Percentiles rank a stretch among this genome's conserved stretches.
Evolutionary conservation across 2,797 vertebrate species (phyloP).

Genomic region (Tokudaia tokunoshimensis): DNA sequence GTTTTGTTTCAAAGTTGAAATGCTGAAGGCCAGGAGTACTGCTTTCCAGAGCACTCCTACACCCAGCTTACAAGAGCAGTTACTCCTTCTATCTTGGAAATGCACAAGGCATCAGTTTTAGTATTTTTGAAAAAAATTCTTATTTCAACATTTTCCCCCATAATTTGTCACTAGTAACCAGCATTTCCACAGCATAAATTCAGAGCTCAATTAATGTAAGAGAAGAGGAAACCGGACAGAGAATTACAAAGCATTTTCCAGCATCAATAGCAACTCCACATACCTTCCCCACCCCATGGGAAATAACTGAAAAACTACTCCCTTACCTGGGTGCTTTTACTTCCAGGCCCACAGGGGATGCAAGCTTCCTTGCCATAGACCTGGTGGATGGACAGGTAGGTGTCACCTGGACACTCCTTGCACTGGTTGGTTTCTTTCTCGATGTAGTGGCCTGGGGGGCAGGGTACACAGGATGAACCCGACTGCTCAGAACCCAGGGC

Average conservation of each 20-base stretch:
- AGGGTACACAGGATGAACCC: slow-evolving; percentile 95
- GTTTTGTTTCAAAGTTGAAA: background rate
- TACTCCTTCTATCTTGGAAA: background rate
- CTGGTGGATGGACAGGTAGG: slow-evolving; percentile 93
- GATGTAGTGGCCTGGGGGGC: slow-evolving; percentile 95
- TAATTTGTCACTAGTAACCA: background rate
- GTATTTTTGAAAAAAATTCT: slow-evolving; percentile 35
- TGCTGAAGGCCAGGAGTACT: background rate
- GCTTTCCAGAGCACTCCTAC: background rate
- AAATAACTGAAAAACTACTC: background rate
- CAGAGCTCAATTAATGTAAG: background rate
- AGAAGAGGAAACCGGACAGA: background rate
- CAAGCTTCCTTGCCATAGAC: slow-evolving; percentile 93
- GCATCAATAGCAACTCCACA: background rate
- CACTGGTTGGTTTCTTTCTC: slow-evolving; percentile 93
- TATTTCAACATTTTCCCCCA: slow-evolving; percentile 5
- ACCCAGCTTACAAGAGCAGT: background rate
- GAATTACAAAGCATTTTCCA: background rate
- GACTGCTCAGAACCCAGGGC: slow-evolving; percentile 92
- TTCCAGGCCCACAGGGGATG: slow-evolving; percentile 94
- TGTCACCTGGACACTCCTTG: slow-evolving; percentile 94
- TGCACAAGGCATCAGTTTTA: background rate
- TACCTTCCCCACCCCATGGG: too few relatives aligned
- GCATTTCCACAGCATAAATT: background rate
- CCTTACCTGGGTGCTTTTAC: slow-evolving; percentile 93